Conservation (phyloP, 92 coral and sea anemone species). For the Galaxea fascicularis region DNA sequence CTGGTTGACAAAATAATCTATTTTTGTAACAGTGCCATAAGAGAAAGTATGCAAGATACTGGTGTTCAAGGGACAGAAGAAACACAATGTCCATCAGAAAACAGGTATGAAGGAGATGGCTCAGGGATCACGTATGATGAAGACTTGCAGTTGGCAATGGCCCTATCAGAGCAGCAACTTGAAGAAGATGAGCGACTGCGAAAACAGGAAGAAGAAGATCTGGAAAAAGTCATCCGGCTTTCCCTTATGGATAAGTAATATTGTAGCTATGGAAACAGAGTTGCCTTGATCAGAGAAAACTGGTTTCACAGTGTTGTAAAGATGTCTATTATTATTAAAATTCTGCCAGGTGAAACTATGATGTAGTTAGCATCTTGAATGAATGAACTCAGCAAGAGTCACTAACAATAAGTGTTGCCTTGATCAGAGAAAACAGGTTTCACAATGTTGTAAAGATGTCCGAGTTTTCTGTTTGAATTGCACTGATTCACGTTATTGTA, state of each 20-base stretch:
- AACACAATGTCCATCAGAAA: constrained; percentile 32
- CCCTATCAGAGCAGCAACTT: constrained; percentile 87
- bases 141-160: constrained; percentile 91
- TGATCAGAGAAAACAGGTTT: too few relatives aligned
- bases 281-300: too few relatives aligned
- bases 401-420: too few relatives aligned
- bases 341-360: not conserved
- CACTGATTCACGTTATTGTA: too few relatives aligned
- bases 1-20: not conserved
- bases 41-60: constrained; percentile 79
- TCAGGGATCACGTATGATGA: constrained; percentile 69
- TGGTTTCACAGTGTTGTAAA: too few relatives aligned
- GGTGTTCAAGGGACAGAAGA: constrained; percentile 51
- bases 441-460: too few relatives aligned
- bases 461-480: too few relatives aligned
- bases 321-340: too few relatives aligned
- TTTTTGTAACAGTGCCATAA: constrained; percentile 79
- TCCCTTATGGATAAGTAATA: constrained; percentile 86
- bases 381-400: too few relatives aligned
- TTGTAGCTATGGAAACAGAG: not conserved
- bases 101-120: constrained; percentile 36
- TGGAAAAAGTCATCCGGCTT: constrained; percentile 78
- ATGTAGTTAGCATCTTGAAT: not conserved
- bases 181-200: constrained; percentile 78
- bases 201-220: constrained; percentile 87